phyloP scores from a whole-genome alignment of 1,140 invertebrate species.

The Eumeta japonica region DNA sequence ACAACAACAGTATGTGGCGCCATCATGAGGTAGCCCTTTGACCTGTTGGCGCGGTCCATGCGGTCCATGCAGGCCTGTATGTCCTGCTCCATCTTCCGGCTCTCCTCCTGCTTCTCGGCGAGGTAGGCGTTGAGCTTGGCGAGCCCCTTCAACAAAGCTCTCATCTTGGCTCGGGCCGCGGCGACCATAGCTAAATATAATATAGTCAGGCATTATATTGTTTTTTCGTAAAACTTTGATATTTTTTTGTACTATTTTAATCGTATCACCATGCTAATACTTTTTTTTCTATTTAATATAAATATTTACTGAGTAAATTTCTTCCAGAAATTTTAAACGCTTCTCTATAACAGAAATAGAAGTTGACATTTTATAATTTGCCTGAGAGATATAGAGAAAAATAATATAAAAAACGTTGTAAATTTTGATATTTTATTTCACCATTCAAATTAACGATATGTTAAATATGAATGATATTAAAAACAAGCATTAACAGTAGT shows the following conservation, averaged over 20 bases:
- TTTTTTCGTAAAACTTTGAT: too few species aligned
- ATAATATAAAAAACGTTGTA: too few species aligned
- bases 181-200: conserved; percentile 54
- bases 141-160: conserved; percentile 61
- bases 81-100: conserved; percentile 69
- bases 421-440: too few species aligned
- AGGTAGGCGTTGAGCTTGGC: conserved; percentile 65
- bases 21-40: neutral
- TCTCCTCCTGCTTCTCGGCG: conserved; percentile 63
- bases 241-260: too few species aligned
- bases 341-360: neutral
- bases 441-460: too few species aligned
- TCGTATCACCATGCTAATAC: too few species aligned
- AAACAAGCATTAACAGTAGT: too few species aligned
- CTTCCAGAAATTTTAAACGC: neutral
- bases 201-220: too few species aligned
- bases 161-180: conserved; percentile 60
- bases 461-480: too few species aligned
- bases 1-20: neutral
- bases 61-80: conserved; percentile 76
- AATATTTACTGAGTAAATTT: neutral
- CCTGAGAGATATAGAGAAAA: too few species aligned
- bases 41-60: conserved; percentile 76
- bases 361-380: too few species aligned
- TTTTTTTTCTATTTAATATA: too few species aligned